Conservation (phyloP, 2,113 vertebrate species). For the Acanthisitta chloris region DNA sequence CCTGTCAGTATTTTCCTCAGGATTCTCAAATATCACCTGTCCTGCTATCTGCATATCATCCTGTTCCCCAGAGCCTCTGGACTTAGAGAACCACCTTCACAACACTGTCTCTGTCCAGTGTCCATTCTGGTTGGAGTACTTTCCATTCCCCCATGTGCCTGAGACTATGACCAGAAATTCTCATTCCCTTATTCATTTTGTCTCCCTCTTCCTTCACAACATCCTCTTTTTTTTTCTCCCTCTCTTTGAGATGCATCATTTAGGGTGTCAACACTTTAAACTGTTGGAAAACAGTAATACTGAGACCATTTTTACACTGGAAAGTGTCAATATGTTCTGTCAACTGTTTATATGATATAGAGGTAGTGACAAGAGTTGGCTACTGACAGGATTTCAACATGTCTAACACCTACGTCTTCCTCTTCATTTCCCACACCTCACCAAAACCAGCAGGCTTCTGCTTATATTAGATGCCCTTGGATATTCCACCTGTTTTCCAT, state of each 20-base stretch:
- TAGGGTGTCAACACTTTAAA: background rate
- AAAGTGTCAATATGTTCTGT: conserved; percentile 10
- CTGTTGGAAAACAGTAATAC: conserved; percentile 15
- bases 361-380: background rate
- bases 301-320: background rate
- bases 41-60: background rate
- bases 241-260: background rate
- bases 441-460: background rate
- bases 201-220: background rate
- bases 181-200: background rate
- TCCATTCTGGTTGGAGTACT: background rate
- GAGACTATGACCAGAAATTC: background rate
- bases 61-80: background rate
- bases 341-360: background rate
- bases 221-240: background rate
- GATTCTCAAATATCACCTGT: accelerated
- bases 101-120: background rate
- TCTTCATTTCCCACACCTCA: background rate
- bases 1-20: background rate
- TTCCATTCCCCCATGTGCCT: background rate
- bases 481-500: background rate
- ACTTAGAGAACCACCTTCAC: background rate
- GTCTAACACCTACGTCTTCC: conserved; percentile 14
- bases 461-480: background rate
- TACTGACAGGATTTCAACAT: conserved; percentile 16